phyloP scores from a whole-genome alignment of 2,888 invertebrate species.

The Pollenia griseotomentosa region DNA sequence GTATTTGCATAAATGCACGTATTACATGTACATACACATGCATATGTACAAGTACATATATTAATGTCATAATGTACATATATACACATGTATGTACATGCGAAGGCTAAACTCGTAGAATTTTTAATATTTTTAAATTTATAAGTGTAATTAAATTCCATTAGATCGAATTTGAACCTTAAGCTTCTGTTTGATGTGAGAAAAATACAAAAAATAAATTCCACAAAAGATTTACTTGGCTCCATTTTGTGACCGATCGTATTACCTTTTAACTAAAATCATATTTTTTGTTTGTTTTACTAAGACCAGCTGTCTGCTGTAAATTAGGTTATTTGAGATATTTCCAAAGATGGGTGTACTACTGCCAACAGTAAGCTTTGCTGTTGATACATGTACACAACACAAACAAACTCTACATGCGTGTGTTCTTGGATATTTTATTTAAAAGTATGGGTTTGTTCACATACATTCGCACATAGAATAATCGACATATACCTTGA shows the following conservation, averaged over 20 bases:
- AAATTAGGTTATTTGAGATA: conserved; percentile 69
- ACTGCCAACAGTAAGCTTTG: conserved; percentile 6
- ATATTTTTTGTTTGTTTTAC: not conserved
- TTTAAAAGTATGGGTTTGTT: not conserved
- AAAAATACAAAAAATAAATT: not conserved
- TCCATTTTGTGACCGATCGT: conserved; percentile 34
- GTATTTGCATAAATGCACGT: not conserved
- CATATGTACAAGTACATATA: too few relatives aligned
- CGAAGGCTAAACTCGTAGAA: not conserved
- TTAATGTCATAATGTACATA: too few relatives aligned
- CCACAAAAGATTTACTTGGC: not conserved
- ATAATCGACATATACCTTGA: conserved; percentile 14
- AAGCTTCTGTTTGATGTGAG: not conserved
- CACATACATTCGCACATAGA: not conserved
- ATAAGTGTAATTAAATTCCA: not conserved
- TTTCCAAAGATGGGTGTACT: conserved; percentile 18
- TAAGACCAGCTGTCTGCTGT: conserved; percentile 56
- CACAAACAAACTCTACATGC: not conserved
- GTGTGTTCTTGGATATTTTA: not conserved
- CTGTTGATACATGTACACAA: conserved; percentile 1
- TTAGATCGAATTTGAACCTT: too few relatives aligned
- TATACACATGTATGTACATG: not conserved
- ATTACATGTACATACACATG: not conserved
- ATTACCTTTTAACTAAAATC: conserved; percentile 28
- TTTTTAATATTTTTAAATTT: not conserved